Conservation (phyloP, 2,888 invertebrate species). For the Archips xylosteana region DNA sequence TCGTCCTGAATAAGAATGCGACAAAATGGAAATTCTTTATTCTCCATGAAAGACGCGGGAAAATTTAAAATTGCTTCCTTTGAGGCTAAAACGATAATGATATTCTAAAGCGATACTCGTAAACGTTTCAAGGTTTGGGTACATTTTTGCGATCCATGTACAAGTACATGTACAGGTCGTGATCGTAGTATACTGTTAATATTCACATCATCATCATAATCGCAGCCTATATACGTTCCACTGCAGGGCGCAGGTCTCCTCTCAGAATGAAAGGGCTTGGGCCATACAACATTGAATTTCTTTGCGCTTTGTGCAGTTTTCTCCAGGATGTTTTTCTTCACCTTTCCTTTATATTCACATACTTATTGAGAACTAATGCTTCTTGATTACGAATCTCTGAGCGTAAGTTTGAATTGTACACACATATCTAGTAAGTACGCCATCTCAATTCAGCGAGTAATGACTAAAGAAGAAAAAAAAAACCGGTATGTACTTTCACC, state of each 20-base stretch:
- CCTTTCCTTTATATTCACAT: too few species aligned
- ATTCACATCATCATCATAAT: neutral
- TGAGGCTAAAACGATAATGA: slow-evolving; percentile 6
- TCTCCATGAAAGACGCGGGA: slow-evolving; percentile 17
- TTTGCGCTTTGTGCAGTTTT: too few species aligned
- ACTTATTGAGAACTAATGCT: neutral
- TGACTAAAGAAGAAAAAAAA: neutral
- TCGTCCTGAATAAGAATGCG: slow-evolving; percentile 34
- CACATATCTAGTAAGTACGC: neutral
- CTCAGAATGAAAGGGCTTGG: too few species aligned
- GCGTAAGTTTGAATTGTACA: neutral
- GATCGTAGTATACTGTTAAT: neutral
- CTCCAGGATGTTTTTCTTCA: too few species aligned
- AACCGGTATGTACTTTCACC: too few species aligned
- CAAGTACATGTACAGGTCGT: neutral
- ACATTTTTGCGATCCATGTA: neutral
- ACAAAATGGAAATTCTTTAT: slow-evolving; percentile 21
- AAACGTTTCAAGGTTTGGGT: neutral
- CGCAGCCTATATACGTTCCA: too few species aligned
- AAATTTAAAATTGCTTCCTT: slow-evolving; percentile 12
- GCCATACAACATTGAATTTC: too few species aligned
- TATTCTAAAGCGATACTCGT: slow-evolving; percentile 10
- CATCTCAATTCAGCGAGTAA: neutral
- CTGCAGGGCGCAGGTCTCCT: too few species aligned
- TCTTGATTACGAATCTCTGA: neutral